phyloP scores from a whole-genome alignment of 2,113 vertebrate genomes.

The Tinamus guttatus region DNA sequence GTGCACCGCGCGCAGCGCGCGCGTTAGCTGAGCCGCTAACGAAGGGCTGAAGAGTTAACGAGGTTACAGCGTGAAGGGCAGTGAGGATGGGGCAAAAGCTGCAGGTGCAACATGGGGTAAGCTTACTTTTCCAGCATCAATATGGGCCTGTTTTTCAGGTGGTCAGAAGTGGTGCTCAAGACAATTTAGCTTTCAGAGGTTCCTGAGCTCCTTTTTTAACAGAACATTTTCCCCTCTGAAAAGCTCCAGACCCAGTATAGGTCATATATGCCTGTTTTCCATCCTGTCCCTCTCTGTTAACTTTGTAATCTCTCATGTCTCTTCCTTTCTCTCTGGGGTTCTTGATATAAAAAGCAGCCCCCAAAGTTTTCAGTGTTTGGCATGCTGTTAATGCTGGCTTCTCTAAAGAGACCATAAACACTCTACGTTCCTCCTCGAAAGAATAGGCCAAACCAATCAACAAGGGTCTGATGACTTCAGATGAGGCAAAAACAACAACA shows the following conservation, averaged over 20 bases:
- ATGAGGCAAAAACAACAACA: background rate
- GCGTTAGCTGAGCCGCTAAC: background rate
- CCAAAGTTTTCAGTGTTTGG: background rate
- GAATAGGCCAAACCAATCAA: background rate
- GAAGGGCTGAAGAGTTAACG: background rate
- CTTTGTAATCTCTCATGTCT: background rate
- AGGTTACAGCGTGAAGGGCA: rapidly evolving
- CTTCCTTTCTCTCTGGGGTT: background rate
- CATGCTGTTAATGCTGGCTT: background rate
- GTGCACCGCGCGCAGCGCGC: too few species aligned
- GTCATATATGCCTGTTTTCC: rapidly evolving
- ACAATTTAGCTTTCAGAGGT: background rate
- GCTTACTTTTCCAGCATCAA: background rate
- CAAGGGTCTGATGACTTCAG: background rate
- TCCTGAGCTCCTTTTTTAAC: background rate
- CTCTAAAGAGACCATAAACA: background rate
- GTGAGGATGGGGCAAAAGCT: rapidly evolving
- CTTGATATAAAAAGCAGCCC: background rate
- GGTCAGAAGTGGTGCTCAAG: rapidly evolving
- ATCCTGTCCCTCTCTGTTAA: background rate
- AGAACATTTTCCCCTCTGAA: background rate
- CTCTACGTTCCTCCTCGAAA: background rate
- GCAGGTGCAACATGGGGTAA: background rate
- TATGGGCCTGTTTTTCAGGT: rapidly evolving
- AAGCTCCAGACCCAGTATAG: background rate